Evolutionary conservation across 1,140 invertebrate species (phyloP).

Genomic region (Pantala flavescens): DNA sequence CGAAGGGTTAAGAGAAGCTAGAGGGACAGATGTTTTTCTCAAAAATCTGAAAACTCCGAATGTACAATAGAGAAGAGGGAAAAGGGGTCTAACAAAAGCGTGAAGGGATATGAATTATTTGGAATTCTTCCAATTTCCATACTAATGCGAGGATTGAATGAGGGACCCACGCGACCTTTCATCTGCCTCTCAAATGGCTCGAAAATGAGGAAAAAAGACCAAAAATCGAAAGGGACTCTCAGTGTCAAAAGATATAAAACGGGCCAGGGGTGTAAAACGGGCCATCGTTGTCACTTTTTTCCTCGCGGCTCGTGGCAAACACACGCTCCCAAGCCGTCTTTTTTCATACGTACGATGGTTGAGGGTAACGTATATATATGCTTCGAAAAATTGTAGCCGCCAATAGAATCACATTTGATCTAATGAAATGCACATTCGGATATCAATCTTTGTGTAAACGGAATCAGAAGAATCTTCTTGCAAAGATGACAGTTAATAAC

Average conservation of each 20-base stretch:
- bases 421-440: too few relatives aligned
- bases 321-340: too few relatives aligned
- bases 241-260: neutral
- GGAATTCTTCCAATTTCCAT: slow-evolving; percentile 18
- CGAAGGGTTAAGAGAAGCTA: neutral
- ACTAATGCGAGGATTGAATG: slow-evolving; percentile 3
- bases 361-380: too few relatives aligned
- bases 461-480: too few relatives aligned
- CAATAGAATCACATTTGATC: too few relatives aligned
- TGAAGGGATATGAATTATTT: slow-evolving; percentile 21
- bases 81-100: slow-evolving; percentile 18
- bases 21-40: slow-evolving; percentile 21
- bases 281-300: too few relatives aligned
- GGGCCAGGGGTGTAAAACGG: too few relatives aligned
- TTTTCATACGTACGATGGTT: too few relatives aligned
- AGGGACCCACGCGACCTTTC: slow-evolving; percentile 4
- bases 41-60: slow-evolving; percentile 21
- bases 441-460: too few relatives aligned
- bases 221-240: neutral
- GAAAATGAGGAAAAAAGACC: slow-evolving; percentile 1
- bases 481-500: too few relatives aligned
- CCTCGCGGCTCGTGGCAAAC: too few relatives aligned
- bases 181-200: neutral
- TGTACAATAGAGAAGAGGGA: slow-evolving; percentile 14
- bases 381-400: too few relatives aligned